phyloP scores from a whole-genome alignment of 2,113 vertebrate species.

The Daubentonia madagascariensis region DNA sequence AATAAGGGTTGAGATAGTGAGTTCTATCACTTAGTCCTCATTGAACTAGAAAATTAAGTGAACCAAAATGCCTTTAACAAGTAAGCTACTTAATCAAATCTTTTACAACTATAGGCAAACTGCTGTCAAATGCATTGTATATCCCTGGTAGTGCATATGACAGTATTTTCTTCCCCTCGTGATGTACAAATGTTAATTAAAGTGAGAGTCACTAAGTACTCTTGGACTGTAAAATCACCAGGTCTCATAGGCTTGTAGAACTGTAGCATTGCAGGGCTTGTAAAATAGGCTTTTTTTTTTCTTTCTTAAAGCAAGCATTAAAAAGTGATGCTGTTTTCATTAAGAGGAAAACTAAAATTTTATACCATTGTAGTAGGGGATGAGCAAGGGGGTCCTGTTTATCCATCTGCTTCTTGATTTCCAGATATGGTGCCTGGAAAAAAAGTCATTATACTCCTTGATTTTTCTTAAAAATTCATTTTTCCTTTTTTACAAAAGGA shows the following conservation, averaged over 20 bases:
- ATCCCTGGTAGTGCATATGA: no score
- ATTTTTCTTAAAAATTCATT: conserved; percentile 38
- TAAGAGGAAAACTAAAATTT: conserved; percentile 33
- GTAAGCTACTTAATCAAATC: not conserved
- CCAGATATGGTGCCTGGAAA: conserved; percentile 92
- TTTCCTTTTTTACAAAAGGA: conserved; percentile 46
- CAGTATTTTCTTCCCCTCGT: not conserved
- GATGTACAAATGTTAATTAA: conserved; percentile 57
- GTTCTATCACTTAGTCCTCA: not conserved
- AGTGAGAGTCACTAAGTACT: conserved; percentile 27
- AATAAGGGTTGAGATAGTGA: not conserved
- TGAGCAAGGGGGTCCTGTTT: conserved; percentile 93
- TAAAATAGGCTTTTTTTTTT: not conserved
- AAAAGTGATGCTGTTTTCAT: not conserved
- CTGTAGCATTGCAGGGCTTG: not conserved
- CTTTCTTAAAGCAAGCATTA: not conserved
- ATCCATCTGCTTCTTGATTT: conserved; percentile 97
- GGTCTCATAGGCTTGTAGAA: not conserved
- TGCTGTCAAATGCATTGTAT: not conserved
- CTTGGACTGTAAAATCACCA: not conserved
- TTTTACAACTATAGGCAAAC: not conserved
- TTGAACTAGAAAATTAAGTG: conserved; percentile 44
- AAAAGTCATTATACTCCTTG: conserved; percentile 56
- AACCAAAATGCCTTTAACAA: not conserved
- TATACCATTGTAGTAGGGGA: conserved; percentile 92